These are phyloP conservation scores for Drosophila repleta DNA, from an alignment of 1,140 invertebrate genomes.

Conservation along the genomic window DNA sequence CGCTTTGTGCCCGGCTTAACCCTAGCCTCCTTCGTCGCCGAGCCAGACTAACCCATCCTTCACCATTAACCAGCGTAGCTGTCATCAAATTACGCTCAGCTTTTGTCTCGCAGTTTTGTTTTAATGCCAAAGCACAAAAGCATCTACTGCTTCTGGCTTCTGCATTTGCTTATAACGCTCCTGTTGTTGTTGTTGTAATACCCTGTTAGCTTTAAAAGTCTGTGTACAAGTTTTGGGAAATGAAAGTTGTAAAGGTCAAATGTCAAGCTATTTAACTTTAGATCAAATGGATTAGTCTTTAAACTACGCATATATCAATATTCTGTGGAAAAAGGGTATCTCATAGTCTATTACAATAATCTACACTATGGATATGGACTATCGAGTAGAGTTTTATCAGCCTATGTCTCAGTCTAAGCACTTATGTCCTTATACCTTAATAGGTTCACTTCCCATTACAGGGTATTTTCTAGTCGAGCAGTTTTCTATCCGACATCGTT, in stretches of 20 bases:
- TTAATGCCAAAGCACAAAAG: constrained; percentile 52
- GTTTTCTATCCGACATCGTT: background rate
- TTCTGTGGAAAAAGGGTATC: too few relatives aligned
- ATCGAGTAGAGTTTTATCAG: background rate
- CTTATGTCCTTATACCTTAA: too few relatives aligned
- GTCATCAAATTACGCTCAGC: constrained; percentile 74
- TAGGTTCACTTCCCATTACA: background rate
- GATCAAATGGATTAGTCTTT: too few relatives aligned
- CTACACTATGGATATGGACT: background rate
- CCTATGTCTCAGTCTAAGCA: too few relatives aligned
- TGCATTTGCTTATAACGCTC: constrained; percentile 1
- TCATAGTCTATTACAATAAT: too few relatives aligned
- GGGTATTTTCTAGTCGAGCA: background rate
- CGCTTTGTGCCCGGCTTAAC: constrained; percentile 36
- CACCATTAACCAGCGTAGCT: constrained; percentile 43
- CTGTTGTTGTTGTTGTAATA: constrained; percentile 8
- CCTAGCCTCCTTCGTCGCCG: background rate
- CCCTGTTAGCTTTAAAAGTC: constrained; percentile 4
- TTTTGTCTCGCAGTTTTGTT: constrained; percentile 67
- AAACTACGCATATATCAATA: too few relatives aligned
- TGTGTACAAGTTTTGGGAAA: background rate
- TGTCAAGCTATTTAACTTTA: too few relatives aligned
- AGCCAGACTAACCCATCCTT: constrained; percentile 10
- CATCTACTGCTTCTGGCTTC: constrained; percentile 19
- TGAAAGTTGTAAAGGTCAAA: too few relatives aligned